Evolutionary conservation across 1,140 invertebrate genomes (phyloP), one percentile per base, ranked within the genome.

Genomic region (Monochamus saltuarius): DNA sequence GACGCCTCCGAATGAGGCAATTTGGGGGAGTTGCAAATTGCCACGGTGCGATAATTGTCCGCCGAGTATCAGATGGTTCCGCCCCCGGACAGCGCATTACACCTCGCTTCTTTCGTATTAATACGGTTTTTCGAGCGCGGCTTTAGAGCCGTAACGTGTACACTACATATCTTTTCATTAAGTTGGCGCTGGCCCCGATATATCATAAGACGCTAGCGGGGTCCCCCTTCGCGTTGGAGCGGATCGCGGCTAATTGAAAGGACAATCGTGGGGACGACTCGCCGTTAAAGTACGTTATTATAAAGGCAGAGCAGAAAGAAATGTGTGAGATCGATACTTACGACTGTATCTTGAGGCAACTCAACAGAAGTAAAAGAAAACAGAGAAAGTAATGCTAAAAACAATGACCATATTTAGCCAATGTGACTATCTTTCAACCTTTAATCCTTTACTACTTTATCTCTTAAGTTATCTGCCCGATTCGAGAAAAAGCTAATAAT

Each of bases 111-210:
- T 70, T 70, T 70, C 66, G 65, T 68, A 67, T 65, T 65, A 70
- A 70, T 65, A 63, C 56, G 56, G 56, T 71, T 69, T 70, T 71
- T 64, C 61, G 56, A 56, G 47, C 54, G 49, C 51, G 35, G 51
- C 56, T 55, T 40, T 57, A 64, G 61, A 59, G 59, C 53, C 60
- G 67, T 70, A 68, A 70, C 66, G 62, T 69, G 70, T 70, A 72
- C 62, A 70, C 57, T 72, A 72, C 70, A 72, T 72, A 72, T 72
- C 70, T 72, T 72, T 72, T 72, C 70, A 72, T 72, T 72, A 72
- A 70, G 59, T 70, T 65, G 62, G 64, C 67, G 65, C 56, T 64
- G 52, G 42, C 47, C 36, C 66, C 64, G 70, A 72, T 72, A 70
- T 72, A 72, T 72, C 70, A 72, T 69, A 72, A 67, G 70, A 65